Base-by-base conservation (phyloP, 2,888 invertebrate genomes). In the Drosophila hamatofila region DNA sequence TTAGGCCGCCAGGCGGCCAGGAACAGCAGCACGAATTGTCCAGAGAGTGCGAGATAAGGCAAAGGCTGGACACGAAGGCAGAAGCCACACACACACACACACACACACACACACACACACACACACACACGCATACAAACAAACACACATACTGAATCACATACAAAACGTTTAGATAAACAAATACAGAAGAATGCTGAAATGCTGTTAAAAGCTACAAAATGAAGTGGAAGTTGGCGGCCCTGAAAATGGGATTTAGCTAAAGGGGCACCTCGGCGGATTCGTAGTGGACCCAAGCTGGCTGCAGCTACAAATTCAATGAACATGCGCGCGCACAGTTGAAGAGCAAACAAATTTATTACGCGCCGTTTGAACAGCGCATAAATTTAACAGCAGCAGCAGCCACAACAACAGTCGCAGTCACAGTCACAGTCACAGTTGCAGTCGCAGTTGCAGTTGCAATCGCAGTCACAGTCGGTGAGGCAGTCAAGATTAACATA, bases 361-460 rank as follows among this genome's bases (percentile, higher is more conserved):
- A 90, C 88, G 88, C 88, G 91, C 91, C 88, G 87, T 90, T 88
- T 90, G 88, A 90, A 90, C 88, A 88, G 91, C 88, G 90, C 91
- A 90, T 88, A 90, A 88, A 88, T 88, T 88, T 88, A 80, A 80
- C 65, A 39, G 54, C 54, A 37, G 54, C 54, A 54, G 58, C 39
- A 27, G 33, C 27, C 16, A 23, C 61, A 57, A 27, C 41, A 11
- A 48, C 48, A 52, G 25, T 16, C 14, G n/a, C 54, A 52, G 25
- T 27, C 6, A 14, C 51, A 54, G 41, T 46, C 12, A 23, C 46
- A 59, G 61, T 42, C 33, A 27, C 49, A 49, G 51, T 44, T 21
- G n/a, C 33, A 59, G 54, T 44, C 48, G 48, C n/a, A 52, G 57
- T 63, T 52, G 14, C 46, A 83, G 86, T 81, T 80, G 78, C 41